Conservation (phyloP, 1,140 invertebrate species). For the Ostrea denselamellosa region DNA sequence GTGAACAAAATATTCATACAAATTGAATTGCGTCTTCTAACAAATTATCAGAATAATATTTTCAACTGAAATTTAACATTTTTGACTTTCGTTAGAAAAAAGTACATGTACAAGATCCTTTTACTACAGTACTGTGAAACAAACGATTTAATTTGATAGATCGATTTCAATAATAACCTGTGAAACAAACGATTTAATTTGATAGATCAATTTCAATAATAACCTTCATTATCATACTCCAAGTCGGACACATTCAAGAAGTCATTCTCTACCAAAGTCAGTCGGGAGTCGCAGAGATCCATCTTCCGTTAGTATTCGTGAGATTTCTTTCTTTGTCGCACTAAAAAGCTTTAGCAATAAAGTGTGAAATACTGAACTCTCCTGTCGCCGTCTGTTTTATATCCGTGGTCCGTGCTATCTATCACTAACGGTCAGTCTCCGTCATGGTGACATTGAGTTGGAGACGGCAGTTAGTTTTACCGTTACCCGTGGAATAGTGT, state of each 20-base stretch:
- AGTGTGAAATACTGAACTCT: too few species aligned
- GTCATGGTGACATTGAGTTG: constrained; percentile 4
- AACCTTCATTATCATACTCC: neutral
- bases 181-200: neutral
- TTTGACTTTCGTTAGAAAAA: too few species aligned
- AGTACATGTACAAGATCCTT: too few species aligned
- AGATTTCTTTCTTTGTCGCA: neutral
- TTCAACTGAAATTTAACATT: neutral
- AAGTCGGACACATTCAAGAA: neutral
- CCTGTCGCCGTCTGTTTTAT: neutral
- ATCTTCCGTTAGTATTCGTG: neutral
- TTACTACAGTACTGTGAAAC: too few species aligned
- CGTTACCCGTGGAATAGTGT: constrained; percentile 11
- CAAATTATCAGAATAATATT: neutral
- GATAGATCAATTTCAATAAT: neutral
- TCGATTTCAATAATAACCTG: neutral
- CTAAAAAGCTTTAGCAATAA: neutral
- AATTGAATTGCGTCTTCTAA: neutral
- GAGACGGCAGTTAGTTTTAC: neutral
- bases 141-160: neutral
- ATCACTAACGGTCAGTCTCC: neutral
- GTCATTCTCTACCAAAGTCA: neutral
- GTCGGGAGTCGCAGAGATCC: neutral
- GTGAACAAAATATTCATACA: neutral
- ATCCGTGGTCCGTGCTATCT: neutral